Conservation (phyloP, 2,797 vertebrate genomes). For the Pangasius mekongensis region DNA sequence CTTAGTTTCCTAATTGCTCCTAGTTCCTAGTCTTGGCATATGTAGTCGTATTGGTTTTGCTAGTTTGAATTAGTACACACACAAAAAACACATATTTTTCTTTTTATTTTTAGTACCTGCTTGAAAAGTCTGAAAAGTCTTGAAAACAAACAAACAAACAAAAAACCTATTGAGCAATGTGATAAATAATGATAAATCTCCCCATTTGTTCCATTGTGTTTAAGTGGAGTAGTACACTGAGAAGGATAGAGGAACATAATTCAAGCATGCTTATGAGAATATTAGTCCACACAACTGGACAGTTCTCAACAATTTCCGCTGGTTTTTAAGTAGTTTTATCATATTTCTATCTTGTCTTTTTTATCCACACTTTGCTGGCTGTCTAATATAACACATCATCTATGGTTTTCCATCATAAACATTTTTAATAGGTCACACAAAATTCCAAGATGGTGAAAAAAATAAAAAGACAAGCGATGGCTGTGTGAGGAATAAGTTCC, state of each 20-base stretch:
- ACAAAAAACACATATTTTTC: not conserved
- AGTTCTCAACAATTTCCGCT: not conserved
- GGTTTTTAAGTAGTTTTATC: constrained; percentile 2
- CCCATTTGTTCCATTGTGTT: not conserved
- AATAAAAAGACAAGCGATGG: constrained; percentile 70
- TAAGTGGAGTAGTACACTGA: not conserved
- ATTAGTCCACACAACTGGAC: not conserved
- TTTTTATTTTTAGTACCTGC: not conserved
- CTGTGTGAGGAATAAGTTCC: constrained; percentile 43
- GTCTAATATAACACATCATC: constrained; percentile 1
- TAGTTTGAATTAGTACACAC: not conserved
- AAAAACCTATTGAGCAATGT: not conserved
- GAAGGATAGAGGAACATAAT: not conserved
- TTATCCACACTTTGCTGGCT: not conserved
- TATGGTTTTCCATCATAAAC: constrained; percentile 56
- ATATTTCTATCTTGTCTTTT: not conserved
- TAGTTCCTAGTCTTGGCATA: not conserved
- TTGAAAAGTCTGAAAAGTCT: not conserved
- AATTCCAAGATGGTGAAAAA: constrained; percentile 86
- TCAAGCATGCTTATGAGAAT: not conserved
- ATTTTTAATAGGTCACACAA: constrained; percentile 54
- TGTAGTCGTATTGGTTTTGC: not conserved
- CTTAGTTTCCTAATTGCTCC: constrained; percentile 2
- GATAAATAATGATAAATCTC: not conserved
- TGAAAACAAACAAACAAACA: not conserved